These are phyloP conservation scores for Patella ulyssiponensis DNA, from an alignment of 2,888 invertebrate genomes.

Conservation along the genomic window DNA sequence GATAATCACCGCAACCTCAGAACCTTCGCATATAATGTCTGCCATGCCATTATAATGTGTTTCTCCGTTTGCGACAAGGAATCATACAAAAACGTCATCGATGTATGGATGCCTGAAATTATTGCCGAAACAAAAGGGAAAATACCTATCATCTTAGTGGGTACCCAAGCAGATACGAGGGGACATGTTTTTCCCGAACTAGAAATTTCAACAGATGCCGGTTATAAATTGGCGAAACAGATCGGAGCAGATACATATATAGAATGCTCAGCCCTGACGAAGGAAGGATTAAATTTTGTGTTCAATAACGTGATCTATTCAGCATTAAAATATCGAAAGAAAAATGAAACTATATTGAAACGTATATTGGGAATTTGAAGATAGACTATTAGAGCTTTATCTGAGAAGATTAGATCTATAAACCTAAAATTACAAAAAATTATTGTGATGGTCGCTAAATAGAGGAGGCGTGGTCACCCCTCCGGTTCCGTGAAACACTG, in stretches of 20 bases:
- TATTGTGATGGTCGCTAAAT: no score
- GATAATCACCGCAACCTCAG: slow-evolving; percentile 13
- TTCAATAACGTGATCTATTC: slow-evolving; percentile 52
- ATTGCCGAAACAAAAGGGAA: slow-evolving; percentile 49
- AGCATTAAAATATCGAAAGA: slow-evolving; percentile 46
- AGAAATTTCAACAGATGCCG: slow-evolving; percentile 47
- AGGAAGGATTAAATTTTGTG: slow-evolving; percentile 45
- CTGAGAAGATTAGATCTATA: no score
- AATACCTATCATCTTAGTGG: slow-evolving; percentile 54
- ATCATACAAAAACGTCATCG: slow-evolving; percentile 52
- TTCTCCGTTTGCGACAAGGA: slow-evolving; percentile 58
- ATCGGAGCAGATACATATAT: slow-evolving; percentile 52
- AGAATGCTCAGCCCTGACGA: slow-evolving; percentile 50
- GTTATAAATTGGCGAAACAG: slow-evolving; percentile 43
- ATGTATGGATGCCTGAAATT: slow-evolving; percentile 59
- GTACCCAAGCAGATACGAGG: slow-evolving; percentile 55
- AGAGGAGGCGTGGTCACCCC: no score
- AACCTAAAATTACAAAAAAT: no score
- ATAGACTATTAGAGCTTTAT: no score
- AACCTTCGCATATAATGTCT: slow-evolving; percentile 17
- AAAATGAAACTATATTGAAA: slow-evolving; percentile 41
- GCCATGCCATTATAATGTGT: slow-evolving; percentile 58
- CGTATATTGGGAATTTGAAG: slow-evolving; percentile 39
- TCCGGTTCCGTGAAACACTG: no score
- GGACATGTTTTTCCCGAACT: slow-evolving; percentile 45